phyloP scores from a whole-genome alignment of 2,113 vertebrate species.

The Connochaetes taurinus region DNA sequence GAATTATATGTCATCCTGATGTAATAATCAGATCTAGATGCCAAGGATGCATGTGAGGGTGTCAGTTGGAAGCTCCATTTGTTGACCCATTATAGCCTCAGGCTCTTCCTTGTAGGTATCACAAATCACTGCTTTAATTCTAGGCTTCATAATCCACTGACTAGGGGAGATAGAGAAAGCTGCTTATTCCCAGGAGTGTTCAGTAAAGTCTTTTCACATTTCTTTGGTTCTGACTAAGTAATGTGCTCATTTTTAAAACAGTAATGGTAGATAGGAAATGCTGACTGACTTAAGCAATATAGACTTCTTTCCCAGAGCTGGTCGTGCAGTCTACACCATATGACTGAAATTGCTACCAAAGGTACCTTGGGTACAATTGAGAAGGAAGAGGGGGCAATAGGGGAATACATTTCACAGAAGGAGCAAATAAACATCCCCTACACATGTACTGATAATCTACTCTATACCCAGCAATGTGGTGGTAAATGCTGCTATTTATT shows the following conservation, averaged over 20 bases:
- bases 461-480: background rate
- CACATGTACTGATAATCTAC: background rate
- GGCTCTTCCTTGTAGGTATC: background rate
- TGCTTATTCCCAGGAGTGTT: background rate
- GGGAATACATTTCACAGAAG: background rate
- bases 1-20: background rate
- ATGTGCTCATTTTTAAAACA: background rate
- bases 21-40: background rate
- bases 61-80: background rate
- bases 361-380: background rate
- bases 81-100: background rate
- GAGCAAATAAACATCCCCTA: background rate
- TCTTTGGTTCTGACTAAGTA: background rate
- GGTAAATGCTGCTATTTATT: background rate
- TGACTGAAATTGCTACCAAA: background rate
- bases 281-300: background rate
- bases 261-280: background rate
- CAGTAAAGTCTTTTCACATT: background rate
- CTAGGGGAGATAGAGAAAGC: background rate
- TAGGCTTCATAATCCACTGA: background rate
- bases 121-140: background rate
- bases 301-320: background rate
- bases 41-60: background rate
- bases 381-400: background rate
- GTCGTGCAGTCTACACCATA: accelerated